A percentile compares a stretch with the other conserved stretches of the same genome.
Evolutionary conservation across 2,888 invertebrate species (phyloP).

Genomic region (Mycogona germanica): DNA sequence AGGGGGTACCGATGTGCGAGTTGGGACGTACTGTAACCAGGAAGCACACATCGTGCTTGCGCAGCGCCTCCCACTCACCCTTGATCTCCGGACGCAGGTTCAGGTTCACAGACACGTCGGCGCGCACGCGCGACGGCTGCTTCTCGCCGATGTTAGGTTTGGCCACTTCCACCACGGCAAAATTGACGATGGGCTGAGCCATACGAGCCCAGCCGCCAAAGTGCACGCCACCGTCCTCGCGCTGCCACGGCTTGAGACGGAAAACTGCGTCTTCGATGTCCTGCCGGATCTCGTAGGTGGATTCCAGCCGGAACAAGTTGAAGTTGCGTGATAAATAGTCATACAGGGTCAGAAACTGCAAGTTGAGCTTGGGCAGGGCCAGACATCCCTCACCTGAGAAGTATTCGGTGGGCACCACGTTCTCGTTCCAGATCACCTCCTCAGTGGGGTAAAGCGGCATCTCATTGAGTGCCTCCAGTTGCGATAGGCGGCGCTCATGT

Average conservation of each 20-base stretch:
- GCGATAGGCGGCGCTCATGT: slow-evolving; percentile 80
- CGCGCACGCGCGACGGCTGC: slow-evolving; percentile 87
- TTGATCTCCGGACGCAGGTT: slow-evolving; percentile 85
- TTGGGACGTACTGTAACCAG: slow-evolving; percentile 80
- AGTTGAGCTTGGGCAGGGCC: slow-evolving; percentile 91
- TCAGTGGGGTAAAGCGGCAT: slow-evolving; percentile 99
- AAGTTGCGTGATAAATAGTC: slow-evolving; percentile 96
- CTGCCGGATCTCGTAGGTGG: slow-evolving; percentile 97
- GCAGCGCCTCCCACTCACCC: slow-evolving; percentile 85
- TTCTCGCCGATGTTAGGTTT: slow-evolving; percentile 62
- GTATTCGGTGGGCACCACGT: slow-evolving; percentile 94
- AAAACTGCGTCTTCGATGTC: slow-evolving; percentile 96
- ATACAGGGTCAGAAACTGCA: slow-evolving; percentile 95
- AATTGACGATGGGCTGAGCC: slow-evolving; percentile 87
- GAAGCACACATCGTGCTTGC: slow-evolving; percentile 98
- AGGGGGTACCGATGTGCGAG: slow-evolving; percentile 56
- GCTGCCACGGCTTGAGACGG: slow-evolving; percentile 85
- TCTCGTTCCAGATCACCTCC: slow-evolving; percentile 97
- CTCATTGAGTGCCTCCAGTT: slow-evolving; percentile 86
- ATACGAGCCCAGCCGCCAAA: slow-evolving; percentile 99
- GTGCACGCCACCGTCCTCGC: slow-evolving; percentile 71
- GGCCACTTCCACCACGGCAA: slow-evolving; percentile 84
- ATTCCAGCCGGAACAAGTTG: slow-evolving; percentile 91
- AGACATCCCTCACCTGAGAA: slow-evolving; percentile 92
- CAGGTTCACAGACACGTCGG: slow-evolving; percentile 86